These are phyloP conservation scores for Mythimna vitellina DNA, from an alignment of 2,888 invertebrate species.

Conservation along the genomic window DNA sequence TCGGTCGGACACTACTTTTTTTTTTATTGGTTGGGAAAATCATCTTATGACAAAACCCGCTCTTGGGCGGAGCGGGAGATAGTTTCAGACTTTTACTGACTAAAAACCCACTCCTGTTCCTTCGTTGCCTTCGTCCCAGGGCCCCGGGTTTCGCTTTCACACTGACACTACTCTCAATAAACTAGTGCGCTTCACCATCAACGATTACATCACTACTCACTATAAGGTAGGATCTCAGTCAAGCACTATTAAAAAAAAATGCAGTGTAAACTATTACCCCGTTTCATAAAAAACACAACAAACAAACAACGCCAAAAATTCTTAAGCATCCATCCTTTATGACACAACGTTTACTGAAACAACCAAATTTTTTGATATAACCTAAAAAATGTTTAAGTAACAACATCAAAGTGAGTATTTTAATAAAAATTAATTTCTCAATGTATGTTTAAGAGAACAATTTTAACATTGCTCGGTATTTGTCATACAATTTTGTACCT, in stretches of 20 bases:
- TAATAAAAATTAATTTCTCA: slow-evolving; percentile 60
- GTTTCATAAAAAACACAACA: not conserved
- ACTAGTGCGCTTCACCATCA: too few relatives aligned
- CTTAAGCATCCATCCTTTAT: slow-evolving; percentile 27
- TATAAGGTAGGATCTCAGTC: too few relatives aligned
- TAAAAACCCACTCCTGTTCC: too few relatives aligned
- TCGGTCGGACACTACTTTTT: too few relatives aligned
- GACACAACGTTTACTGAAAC: slow-evolving; percentile 12
- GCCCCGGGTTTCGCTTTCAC: too few relatives aligned
- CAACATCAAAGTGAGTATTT: slow-evolving; percentile 59
- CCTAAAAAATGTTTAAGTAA: slow-evolving; percentile 38
- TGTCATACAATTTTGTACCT: slow-evolving; percentile 52
- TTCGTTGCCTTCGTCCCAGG: too few relatives aligned
- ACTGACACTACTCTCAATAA: too few relatives aligned
- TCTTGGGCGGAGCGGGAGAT: too few relatives aligned
- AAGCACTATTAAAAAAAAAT: not conserved
- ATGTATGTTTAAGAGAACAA: slow-evolving; percentile 45
- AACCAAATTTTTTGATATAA: slow-evolving; percentile 28
- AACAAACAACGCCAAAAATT: slow-evolving; percentile 22
- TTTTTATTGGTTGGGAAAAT: too few relatives aligned
- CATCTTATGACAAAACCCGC: too few relatives aligned
- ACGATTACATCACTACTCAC: too few relatives aligned
- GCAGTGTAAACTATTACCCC: slow-evolving; percentile 10
- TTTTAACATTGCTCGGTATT: slow-evolving; percentile 46
- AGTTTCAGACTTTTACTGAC: too few relatives aligned